Percentiles rank a stretch among this genome's conserved stretches.
phyloP scores from a whole-genome alignment of 1,140 invertebrate species.

The Pachypeltis micranthus region DNA sequence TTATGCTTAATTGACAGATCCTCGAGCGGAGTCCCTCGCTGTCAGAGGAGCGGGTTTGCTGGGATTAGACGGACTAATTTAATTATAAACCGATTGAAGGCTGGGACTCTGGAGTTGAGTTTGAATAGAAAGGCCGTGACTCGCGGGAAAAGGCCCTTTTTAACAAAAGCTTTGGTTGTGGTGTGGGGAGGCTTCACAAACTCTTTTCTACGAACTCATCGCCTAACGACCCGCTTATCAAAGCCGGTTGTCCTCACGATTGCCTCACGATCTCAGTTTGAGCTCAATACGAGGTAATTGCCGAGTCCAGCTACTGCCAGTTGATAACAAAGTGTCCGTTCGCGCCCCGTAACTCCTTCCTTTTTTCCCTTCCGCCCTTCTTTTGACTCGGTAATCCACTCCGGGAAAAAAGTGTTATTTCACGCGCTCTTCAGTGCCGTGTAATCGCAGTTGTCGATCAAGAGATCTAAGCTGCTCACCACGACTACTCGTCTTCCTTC shows the following conservation, averaged over 20 bases:
- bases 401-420: no score
- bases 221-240: slow-evolving; percentile 5
- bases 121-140: background rate
- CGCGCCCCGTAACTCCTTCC: no score
- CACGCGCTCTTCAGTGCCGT: no score
- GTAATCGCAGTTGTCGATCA: no score
- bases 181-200: background rate
- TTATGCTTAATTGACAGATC: slow-evolving; percentile 9
- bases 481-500: no score
- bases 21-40: background rate
- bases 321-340: no score
- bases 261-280: slow-evolving; percentile 1
- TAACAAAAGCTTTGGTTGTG: background rate
- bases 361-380: no score
- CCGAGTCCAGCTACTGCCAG: background rate
- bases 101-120: background rate
- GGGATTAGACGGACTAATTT: slow-evolving; percentile 8
- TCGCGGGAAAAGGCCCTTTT: background rate
- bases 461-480: no score
- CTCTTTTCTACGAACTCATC: slow-evolving; percentile 1
- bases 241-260: background rate
- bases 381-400: no score
- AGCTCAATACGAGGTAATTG: slow-evolving; percentile 3
- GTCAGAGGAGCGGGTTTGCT: background rate
- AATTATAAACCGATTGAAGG: slow-evolving; percentile 8